Percentiles rank a stretch among this genome's conserved stretches.
Conservation (phyloP, 2,113 vertebrate species). For the Actenoides lindsayi region DNA sequence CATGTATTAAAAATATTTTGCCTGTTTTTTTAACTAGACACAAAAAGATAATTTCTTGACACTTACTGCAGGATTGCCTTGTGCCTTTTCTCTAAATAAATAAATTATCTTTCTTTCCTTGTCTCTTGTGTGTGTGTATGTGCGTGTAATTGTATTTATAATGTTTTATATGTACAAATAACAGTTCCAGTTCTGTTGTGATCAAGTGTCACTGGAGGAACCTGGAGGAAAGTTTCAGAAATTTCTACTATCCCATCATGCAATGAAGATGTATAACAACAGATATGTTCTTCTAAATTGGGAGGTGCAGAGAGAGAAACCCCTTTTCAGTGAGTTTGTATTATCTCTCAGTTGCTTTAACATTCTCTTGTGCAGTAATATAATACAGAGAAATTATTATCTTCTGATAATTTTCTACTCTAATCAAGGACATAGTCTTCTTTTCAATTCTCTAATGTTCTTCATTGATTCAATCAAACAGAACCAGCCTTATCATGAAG, state of each 20-base stretch:
- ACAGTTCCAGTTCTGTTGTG: background rate
- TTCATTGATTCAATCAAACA: background rate
- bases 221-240: background rate
- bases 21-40: background rate
- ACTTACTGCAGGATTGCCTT: fast-evolving
- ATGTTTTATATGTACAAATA: background rate
- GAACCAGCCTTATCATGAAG: background rate
- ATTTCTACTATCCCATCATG: background rate
- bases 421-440: background rate
- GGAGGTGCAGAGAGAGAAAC: too few species aligned
- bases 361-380: background rate
- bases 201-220: background rate
- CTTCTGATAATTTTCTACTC: background rate
- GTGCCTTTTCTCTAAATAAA: background rate
- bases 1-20: background rate
- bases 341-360: background rate
- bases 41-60: background rate
- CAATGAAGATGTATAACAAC: background rate
- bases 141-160: background rate
- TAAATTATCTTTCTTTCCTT: background rate
- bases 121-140: fast-evolving
- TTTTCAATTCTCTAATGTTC: background rate
- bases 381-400: background rate
- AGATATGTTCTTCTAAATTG: background rate
- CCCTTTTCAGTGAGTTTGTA: background rate